These are phyloP conservation scores for Terebella lapidaria DNA, from an alignment of 2,888 invertebrate species.

Conservation along the genomic window DNA sequence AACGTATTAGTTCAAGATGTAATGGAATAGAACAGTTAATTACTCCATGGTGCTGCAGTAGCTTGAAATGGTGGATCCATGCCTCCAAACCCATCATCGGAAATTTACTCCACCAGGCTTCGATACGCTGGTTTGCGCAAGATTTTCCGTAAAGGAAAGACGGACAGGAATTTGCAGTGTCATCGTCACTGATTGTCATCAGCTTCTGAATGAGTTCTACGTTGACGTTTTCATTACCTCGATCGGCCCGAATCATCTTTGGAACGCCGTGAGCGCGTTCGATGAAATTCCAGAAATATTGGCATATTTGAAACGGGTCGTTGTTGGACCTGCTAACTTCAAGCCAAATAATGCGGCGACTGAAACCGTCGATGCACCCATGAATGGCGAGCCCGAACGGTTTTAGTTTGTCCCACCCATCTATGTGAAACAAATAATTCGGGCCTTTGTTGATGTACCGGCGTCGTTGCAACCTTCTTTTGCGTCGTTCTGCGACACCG, in stretches of 20 bases:
- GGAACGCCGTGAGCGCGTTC: neutral
- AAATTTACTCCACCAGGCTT: too few relatives aligned
- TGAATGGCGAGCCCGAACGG: neutral
- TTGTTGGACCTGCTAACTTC: neutral
- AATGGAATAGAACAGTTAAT: too few relatives aligned
- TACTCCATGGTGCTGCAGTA: too few relatives aligned
- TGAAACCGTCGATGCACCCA: conserved; percentile 3
- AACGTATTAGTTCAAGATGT: too few relatives aligned
- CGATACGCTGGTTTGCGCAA: too few relatives aligned
- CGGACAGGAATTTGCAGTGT: too few relatives aligned
- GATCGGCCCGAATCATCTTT: neutral
- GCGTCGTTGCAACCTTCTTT: neutral
- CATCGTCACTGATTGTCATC: too few relatives aligned
- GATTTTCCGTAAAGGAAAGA: too few relatives aligned
- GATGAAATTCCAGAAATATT: neutral
- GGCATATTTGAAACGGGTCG: neutral
- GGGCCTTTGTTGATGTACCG: neutral
- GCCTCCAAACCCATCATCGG: too few relatives aligned
- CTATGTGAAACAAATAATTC: neutral
- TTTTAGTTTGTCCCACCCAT: neutral
- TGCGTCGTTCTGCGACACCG: neutral
- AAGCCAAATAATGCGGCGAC: neutral
- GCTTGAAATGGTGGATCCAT: too few relatives aligned
- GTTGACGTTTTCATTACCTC: neutral
- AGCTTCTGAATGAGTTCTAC: too few relatives aligned